Percentiles rank a stretch among this genome's conserved stretches.
Evolutionary conservation across 2,113 vertebrate species (phyloP).

Genomic region (Potamarius usumacintae): DNA sequence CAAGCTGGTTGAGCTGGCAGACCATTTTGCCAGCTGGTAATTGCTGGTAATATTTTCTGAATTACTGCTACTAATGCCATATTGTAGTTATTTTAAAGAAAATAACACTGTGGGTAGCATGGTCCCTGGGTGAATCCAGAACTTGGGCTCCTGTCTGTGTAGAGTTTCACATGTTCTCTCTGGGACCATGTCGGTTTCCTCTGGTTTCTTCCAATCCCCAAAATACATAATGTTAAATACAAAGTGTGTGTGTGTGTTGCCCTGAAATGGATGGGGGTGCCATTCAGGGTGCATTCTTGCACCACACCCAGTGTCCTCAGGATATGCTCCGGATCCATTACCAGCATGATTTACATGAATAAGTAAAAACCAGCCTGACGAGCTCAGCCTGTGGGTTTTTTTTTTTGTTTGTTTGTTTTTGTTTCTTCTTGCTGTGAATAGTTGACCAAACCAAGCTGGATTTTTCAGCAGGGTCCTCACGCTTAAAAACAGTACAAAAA

Average conservation of each 20-base stretch:
- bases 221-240: not conserved
- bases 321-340: not conserved
- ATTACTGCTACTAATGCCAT: not conserved
- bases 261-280: not conserved
- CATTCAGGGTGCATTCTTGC: not conserved
- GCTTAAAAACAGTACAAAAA: not conserved
- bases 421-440: not conserved
- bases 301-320: not conserved
- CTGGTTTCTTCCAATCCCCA: not conserved
- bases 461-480: not conserved
- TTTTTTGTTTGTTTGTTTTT: not conserved
- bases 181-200: not conserved
- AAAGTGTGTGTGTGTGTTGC: not conserved
- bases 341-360: not conserved
- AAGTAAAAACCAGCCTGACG: not conserved
- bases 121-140: not conserved
- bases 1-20: not conserved
- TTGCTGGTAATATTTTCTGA: not conserved
- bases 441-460: not conserved
- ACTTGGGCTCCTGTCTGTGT: not conserved
- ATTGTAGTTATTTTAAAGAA: not conserved
- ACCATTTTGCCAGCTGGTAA: not conserved
- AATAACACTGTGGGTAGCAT: not conserved
- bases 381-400: not conserved
- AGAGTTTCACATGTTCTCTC: not conserved